Base-by-base conservation (phyloP, 2,888 invertebrate species). In the Corythucha ciliata region DNA sequence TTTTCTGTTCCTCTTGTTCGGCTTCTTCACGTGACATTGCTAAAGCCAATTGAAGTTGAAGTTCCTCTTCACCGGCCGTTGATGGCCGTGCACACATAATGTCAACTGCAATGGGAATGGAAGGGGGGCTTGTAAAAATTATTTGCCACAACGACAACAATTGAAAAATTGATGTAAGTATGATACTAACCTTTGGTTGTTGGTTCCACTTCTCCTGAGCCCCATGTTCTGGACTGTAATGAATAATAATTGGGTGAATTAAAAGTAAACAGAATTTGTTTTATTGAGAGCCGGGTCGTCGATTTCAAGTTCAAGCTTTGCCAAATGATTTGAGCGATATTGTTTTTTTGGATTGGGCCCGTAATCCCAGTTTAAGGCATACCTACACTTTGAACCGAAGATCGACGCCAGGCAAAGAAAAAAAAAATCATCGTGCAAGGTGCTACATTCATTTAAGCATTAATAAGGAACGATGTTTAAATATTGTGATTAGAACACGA, bases 21-120 rank as follows among this genome's bases (percentile, higher is more conserved):
- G 94, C 94, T 73, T 98, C 98, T 71, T 98, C 98, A 57, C 94
- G 81, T 42, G 92, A 92, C 90, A 98, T 94, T 49, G 97, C 98
- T 67, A 98, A 76, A 41, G 98, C 98, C 65, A 98, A 75, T 72
- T 98, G 97, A 60, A 98, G 74, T 70, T 98, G 98, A 58, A 98
- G 75, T 69, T 98, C 97, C 70, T 98, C 98, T 70, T 98, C 98
- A 3, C 96, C 96, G 0, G 89, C 87, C 0, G 96, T 96, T 63
- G 93, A 86, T 4, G 98, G 98, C 52, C 97, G 79, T 42, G 94
- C 94, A 67, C 56, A 56, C 51, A 56, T 54, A 24, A 56, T 54
- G 21, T 56, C 53, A 2, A 41, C 56, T 56, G 25, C 22, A 39
- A 48, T 22, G 21, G 18, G 3, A 32, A n/a, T n/a, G n/a, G n/a